Percentiles rank a stretch among this genome's conserved stretches.
These are phyloP conservation scores for Luperina nickerlii DNA, from an alignment of 2,888 invertebrate genomes.

Conservation along the genomic window DNA sequence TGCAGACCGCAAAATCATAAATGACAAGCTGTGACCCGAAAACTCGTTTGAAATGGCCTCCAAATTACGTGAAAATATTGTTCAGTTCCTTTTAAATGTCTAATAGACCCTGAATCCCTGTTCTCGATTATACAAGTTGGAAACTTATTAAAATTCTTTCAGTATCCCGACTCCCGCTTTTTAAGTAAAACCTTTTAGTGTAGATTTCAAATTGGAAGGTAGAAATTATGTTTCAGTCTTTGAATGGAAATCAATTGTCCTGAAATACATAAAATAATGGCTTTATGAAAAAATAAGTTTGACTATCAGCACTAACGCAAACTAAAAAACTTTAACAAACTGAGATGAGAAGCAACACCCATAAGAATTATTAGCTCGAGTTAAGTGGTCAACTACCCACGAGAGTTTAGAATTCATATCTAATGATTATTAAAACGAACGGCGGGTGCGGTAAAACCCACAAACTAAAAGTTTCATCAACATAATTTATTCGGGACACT, in stretches of 20 bases:
- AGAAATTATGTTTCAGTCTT: slow-evolving; percentile 1
- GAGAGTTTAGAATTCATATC: slow-evolving; percentile 72
- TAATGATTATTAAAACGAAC: slow-evolving; percentile 76
- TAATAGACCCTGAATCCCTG: slow-evolving; percentile 58
- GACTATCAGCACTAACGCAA: not conserved
- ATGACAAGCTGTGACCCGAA: slow-evolving; percentile 49
- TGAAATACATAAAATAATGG: not conserved
- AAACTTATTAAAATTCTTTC: slow-evolving; percentile 60
- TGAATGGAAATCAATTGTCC: not conserved
- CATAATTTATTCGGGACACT: slow-evolving; percentile 88
- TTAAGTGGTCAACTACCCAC: slow-evolving; percentile 24
- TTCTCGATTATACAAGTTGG: slow-evolving; percentile 52
- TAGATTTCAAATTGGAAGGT: slow-evolving; percentile 20
- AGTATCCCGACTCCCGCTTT: slow-evolving; percentile 38
- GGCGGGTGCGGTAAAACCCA: slow-evolving; percentile 76
- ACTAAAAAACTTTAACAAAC: not conserved
- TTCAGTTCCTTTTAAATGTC: slow-evolving; percentile 53
- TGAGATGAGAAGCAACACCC: not conserved
- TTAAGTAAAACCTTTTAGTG: slow-evolving; percentile 33
- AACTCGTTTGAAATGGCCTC: slow-evolving; percentile 44
- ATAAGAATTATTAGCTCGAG: slow-evolving; percentile 24
- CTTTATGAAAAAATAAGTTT: not conserved
- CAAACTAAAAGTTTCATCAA: slow-evolving; percentile 86
- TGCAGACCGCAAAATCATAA: slow-evolving; percentile 48
- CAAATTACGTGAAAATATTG: slow-evolving; percentile 57